Conservation (phyloP, 2,113 vertebrate genomes). For the Rafetus swinhoei region DNA sequence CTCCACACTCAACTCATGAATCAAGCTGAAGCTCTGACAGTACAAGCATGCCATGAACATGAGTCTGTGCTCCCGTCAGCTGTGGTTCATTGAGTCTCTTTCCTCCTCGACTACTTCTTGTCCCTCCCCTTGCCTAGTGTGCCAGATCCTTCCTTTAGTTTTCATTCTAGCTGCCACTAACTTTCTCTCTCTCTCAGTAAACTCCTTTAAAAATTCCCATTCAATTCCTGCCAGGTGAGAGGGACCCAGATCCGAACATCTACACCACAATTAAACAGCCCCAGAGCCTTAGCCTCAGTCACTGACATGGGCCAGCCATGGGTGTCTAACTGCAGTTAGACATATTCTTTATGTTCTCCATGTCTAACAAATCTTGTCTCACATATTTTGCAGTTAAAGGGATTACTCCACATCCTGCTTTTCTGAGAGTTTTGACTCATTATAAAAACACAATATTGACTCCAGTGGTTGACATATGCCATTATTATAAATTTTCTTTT, state of each 20-base stretch:
- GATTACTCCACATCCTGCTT: background rate
- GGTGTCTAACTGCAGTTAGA: background rate
- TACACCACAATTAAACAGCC: background rate
- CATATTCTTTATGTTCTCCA: too few relatives aligned
- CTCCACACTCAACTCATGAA: background rate
- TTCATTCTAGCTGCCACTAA: background rate
- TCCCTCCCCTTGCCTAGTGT: background rate
- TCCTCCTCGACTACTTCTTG: background rate
- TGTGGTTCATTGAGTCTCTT: background rate
- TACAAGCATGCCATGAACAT: background rate
- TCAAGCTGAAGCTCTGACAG: background rate
- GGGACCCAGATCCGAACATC: background rate
- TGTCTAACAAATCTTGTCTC: background rate
- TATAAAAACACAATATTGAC: background rate
- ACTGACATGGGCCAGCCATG: background rate
- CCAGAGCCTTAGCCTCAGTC: background rate
- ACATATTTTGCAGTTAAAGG: background rate
- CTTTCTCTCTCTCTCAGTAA: background rate
- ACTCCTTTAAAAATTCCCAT: background rate
- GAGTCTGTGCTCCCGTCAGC: background rate
- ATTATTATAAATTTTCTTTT: slow-evolving; percentile 30
- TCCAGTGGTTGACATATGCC: background rate
- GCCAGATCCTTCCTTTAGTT: background rate
- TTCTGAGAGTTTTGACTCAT: slow-evolving; percentile 14
- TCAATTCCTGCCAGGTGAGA: background rate